Evolutionary conservation across 2,113 vertebrate genomes (phyloP).

Genomic region (Anolis sagrei): DNA sequence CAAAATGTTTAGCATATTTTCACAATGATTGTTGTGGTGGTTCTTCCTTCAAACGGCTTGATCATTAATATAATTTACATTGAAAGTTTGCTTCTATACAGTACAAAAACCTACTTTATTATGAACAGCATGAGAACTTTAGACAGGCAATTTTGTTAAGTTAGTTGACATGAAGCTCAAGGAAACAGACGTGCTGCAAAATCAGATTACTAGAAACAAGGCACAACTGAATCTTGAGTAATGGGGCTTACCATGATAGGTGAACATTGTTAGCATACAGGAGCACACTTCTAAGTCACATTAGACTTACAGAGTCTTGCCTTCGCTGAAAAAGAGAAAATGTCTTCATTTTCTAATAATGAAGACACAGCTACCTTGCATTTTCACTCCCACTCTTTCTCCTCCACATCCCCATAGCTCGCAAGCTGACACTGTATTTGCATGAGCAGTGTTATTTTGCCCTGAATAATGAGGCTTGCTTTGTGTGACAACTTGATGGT

Average conservation of each 20-base stretch:
- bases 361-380: accelerated
- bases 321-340: neutral
- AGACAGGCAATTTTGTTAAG: neutral
- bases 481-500: neutral
- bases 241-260: neutral
- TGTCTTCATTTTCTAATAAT: neutral
- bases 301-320: neutral
- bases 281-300: neutral
- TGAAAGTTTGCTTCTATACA: neutral
- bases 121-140: neutral
- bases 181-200: neutral
- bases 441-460: slow-evolving; percentile 23
- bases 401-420: neutral
- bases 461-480: slow-evolving; percentile 3
- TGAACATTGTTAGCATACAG: neutral
- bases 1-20: neutral
- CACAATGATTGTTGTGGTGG: neutral
- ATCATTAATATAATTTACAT: neutral
- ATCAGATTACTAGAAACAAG: neutral
- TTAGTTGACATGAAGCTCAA: neutral
- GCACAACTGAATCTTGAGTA: neutral
- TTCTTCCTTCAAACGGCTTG: neutral
- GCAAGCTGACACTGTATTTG: neutral
- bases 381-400: neutral
- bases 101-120: too few relatives aligned